These are phyloP conservation scores for Gymnarchus niloticus DNA, from an alignment of 2,113 vertebrate genomes.

Conservation along the genomic window DNA sequence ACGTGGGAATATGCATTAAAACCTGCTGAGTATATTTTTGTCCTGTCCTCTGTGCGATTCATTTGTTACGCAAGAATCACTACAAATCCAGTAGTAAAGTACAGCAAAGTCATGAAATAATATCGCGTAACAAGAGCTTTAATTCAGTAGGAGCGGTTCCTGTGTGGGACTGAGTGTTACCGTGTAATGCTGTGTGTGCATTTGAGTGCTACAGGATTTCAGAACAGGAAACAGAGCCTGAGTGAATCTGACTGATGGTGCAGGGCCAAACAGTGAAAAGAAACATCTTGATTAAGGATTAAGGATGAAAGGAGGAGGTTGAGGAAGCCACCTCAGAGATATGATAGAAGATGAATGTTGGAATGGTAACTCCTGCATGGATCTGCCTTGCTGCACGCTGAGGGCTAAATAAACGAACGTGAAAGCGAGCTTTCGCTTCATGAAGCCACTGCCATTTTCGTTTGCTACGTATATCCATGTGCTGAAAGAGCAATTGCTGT, in stretches of 20 bases:
- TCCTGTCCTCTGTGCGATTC: not conserved
- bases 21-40: not conserved
- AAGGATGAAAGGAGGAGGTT: not conserved
- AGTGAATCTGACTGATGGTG: too few species aligned
- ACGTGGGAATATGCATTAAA: too few species aligned
- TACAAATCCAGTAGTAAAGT: not conserved
- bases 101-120: conserved; percentile 24
- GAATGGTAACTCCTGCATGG: too few species aligned
- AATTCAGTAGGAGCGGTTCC: conserved; percentile 7
- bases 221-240: too few species aligned
- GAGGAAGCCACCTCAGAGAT: too few species aligned
- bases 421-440: too few species aligned
- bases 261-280: not conserved
- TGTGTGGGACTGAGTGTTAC: not conserved
- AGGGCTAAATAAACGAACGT: too few species aligned
- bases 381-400: too few species aligned
- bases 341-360: too few species aligned
- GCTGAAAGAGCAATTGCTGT: not conserved
- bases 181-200: conserved; percentile 33
- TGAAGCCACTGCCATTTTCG: not conserved
- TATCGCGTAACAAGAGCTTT: conserved; percentile 20
- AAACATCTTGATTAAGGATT: not conserved
- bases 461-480: not conserved
- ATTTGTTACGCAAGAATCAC: not conserved
- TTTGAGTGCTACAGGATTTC: too few species aligned